A percentile compares a stretch with the other conserved stretches of the same genome.
Evolutionary conservation across 1,140 invertebrate genomes (phyloP).

Genomic region (Linepithema humile): DNA sequence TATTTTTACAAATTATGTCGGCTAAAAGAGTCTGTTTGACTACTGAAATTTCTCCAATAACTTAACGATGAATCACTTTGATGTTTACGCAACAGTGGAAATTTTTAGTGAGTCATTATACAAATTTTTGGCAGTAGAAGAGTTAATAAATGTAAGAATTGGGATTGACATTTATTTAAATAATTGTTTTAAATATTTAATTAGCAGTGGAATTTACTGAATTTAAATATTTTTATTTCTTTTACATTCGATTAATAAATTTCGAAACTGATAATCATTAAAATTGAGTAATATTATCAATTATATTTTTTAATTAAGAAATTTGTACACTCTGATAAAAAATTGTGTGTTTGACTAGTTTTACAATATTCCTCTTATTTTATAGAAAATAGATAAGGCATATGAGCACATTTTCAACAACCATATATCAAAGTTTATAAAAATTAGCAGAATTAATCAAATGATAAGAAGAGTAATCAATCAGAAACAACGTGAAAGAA

Average conservation of each 20-base stretch:
- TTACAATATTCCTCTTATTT: background rate
- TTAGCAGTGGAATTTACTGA: background rate
- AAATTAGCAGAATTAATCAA: background rate
- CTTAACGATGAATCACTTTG: background rate
- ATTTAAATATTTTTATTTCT: background rate
- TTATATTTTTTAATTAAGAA: background rate
- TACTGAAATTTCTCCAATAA: background rate
- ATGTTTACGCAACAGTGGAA: background rate
- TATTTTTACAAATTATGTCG: slow-evolving; percentile 4
- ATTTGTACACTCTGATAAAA: no score
- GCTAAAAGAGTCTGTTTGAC: background rate
- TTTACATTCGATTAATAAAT: background rate
- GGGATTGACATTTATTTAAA: background rate
- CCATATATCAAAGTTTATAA: no score
- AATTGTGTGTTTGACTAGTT: background rate
- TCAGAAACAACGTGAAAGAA: background rate
- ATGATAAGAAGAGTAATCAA: background rate
- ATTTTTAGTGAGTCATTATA: background rate
- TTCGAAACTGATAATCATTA: background rate
- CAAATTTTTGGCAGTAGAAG: background rate
- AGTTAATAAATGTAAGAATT: background rate
- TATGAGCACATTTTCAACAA: no score
- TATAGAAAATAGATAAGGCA: background rate
- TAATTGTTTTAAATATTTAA: background rate
- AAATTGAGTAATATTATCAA: background rate